Conservation (phyloP, 2,888 invertebrate species). For the Lithophane ornitopus region DNA sequence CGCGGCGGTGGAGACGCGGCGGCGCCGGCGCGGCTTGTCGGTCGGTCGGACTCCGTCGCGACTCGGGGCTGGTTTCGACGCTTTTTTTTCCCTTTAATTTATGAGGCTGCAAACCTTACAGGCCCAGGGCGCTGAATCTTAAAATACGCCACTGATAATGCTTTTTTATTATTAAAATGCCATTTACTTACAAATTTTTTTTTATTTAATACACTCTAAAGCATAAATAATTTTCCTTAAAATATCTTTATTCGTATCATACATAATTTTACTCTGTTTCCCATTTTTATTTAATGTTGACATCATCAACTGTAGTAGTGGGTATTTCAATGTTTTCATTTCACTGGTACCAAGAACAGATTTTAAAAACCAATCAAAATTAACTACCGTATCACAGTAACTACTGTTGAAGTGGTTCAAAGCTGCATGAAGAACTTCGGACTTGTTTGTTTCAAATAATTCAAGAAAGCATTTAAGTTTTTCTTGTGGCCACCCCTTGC, state of each 20-base stretch:
- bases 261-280: conserved; percentile 67
- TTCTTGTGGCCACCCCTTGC: conserved; percentile 69
- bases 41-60: too few species aligned
- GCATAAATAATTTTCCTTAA: conserved; percentile 76
- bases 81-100: too few species aligned
- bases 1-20: too few species aligned
- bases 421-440: conserved; percentile 71
- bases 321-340: conserved; percentile 77
- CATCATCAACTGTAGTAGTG: conserved; percentile 78
- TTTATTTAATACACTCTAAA: conserved; percentile 71
- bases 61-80: too few species aligned
- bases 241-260: conserved; percentile 79
- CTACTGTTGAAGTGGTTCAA: conserved; percentile 74
- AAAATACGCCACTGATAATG: too few species aligned
- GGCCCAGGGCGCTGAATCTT: too few species aligned
- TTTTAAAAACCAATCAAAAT: conserved; percentile 82
- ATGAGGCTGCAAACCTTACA: too few species aligned
- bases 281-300: conserved; percentile 70
- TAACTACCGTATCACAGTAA: conserved; percentile 74
- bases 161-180: background rate
- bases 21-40: too few species aligned
- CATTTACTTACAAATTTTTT: background rate
- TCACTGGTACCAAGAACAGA: conserved; percentile 81
- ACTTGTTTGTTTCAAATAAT: conserved; percentile 70
- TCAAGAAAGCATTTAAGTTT: conserved; percentile 67